A percentile compares a stretch with the other conserved stretches of the same genome.
These are phyloP conservation scores for Saturnia pavonia DNA, from an alignment of 2,888 invertebrate species.

Conservation along the genomic window DNA sequence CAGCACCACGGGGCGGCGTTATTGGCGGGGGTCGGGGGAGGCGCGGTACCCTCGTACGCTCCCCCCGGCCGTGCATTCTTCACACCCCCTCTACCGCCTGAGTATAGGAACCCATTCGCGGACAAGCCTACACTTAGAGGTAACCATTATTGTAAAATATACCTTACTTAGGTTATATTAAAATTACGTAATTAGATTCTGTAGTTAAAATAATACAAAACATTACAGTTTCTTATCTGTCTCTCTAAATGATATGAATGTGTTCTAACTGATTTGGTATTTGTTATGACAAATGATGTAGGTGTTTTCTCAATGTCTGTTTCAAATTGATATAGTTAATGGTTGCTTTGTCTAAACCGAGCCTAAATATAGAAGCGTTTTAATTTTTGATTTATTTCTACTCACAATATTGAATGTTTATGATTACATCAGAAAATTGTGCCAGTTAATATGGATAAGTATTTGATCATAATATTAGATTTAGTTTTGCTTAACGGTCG, in stretches of 20 bases:
- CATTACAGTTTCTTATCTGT: no score
- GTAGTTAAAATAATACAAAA: background rate
- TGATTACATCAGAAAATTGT: background rate
- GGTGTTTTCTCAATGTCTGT: no score
- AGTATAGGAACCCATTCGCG: slow-evolving; percentile 93
- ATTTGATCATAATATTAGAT: background rate
- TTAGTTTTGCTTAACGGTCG: background rate
- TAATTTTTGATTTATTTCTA: no score
- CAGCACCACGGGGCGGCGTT: slow-evolving; percentile 83
- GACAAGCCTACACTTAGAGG: slow-evolving; percentile 93
- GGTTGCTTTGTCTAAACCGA: no score
- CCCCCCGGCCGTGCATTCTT: slow-evolving; percentile 90
- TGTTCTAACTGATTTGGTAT: no score
- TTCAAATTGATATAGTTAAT: no score
- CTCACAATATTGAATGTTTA: no score
- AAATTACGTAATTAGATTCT: background rate
- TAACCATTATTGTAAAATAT: slow-evolving; percentile 33
- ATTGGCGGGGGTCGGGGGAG: slow-evolving; percentile 80
- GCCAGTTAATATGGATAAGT: background rate
- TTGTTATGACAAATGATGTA: no score
- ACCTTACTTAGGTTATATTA: background rate
- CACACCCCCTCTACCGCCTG: slow-evolving; percentile 92
- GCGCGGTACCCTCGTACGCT: slow-evolving; percentile 91
- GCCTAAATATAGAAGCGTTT: no score
- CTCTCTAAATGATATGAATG: no score